Evolutionary conservation across 2,797 vertebrate genomes (phyloP).

Genomic region (Malurus leucopterus): DNA sequence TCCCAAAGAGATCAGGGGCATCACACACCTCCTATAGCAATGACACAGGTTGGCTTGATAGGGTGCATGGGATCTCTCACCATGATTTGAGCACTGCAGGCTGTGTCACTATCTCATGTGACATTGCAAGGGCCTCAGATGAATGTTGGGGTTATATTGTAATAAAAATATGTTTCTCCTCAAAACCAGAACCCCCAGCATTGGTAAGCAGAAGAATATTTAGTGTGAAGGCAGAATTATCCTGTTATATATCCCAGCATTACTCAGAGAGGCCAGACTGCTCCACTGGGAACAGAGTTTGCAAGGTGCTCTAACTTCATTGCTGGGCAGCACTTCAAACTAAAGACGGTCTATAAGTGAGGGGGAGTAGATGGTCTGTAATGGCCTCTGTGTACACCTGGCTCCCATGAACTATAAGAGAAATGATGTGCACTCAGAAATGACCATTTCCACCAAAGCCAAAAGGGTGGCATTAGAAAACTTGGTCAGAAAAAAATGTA

Average conservation of each 20-base stretch:
- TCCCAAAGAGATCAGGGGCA: background rate
- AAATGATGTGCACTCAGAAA: background rate
- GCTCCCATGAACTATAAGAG: background rate
- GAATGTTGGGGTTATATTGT: accelerated
- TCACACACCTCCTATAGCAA: background rate
- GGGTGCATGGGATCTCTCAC: background rate
- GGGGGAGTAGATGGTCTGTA: background rate
- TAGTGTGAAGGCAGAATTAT: background rate
- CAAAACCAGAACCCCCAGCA: background rate
- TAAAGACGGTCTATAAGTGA: background rate
- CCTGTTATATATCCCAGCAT: background rate
- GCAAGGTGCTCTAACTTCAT: background rate
- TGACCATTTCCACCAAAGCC: background rate
- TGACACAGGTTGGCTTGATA: background rate
- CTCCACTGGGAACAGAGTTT: background rate
- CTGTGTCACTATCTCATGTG: background rate
- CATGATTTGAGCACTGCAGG: background rate
- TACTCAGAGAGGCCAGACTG: background rate
- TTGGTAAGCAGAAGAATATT: background rate
- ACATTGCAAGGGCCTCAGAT: background rate
- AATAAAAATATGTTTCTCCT: background rate
- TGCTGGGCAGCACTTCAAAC: background rate
- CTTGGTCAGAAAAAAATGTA: background rate
- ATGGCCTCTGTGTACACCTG: background rate
- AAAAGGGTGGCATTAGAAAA: background rate